A percentile compares a stretch with the other conserved stretches of the same genome.
phyloP scores from a whole-genome alignment of 2,888 invertebrate species.

The Terebella lapidaria region DNA sequence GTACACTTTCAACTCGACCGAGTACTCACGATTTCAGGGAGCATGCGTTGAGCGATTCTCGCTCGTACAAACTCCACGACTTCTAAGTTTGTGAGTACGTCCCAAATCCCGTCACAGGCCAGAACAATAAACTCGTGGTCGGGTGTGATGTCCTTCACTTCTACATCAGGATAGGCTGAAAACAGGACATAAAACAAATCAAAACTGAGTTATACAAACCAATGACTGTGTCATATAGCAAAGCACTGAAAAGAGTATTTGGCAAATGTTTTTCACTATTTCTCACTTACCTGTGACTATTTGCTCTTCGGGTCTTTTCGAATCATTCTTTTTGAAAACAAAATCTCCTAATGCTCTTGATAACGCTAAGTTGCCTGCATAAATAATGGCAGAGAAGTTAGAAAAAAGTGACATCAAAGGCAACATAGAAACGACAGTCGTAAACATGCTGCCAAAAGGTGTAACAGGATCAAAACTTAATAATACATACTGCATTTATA shows the following conservation, averaged over 20 bases:
- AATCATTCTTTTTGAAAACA: constrained; percentile 86
- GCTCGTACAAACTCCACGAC: constrained; percentile 84
- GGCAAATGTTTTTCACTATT: too few species aligned
- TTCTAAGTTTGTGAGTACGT: constrained; percentile 91
- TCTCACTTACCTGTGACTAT: constrained; percentile 81
- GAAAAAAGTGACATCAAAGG: too few species aligned
- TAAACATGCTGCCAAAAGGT: too few species aligned
- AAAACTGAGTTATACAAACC: too few species aligned
- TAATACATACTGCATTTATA: too few species aligned
- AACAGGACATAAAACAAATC: background rate
- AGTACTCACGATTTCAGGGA: constrained; percentile 70
- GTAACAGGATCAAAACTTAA: too few species aligned
- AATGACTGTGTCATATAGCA: too few species aligned
- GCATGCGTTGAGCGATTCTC: constrained; percentile 73
- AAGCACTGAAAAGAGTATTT: too few species aligned
- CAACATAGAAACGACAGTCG: too few species aligned
- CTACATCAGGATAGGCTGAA: constrained; percentile 87
- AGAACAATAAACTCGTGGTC: constrained; percentile 95
- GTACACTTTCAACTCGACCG: too few species aligned
- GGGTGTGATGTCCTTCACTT: constrained; percentile 71
- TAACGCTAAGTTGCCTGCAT: constrained; percentile 73
- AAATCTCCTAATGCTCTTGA: constrained; percentile 96
- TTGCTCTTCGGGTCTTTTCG: constrained; percentile 84
- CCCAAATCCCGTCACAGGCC: constrained; percentile 99
- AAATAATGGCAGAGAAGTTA: too few species aligned